phyloP scores from a whole-genome alignment of 2,888 invertebrate genomes.

The Griposia aprilina region DNA sequence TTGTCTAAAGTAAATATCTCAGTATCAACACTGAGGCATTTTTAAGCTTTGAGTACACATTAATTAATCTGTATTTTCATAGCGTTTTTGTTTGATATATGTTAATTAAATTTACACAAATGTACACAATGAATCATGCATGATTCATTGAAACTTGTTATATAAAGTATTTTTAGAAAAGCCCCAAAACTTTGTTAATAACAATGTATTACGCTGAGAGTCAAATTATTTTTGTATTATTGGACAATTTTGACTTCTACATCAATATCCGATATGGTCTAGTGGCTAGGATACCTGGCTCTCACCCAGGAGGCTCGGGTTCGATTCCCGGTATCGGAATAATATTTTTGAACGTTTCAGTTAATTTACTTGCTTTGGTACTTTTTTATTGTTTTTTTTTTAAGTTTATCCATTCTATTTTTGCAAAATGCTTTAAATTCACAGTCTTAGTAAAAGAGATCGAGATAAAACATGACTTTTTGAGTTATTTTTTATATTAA shows the following conservation, averaged over 20 bases:
- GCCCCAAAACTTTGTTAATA: neutral
- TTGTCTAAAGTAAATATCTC: conserved; percentile 1
- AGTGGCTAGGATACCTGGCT: conserved; percentile 94
- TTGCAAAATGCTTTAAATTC: neutral
- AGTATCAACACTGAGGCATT: neutral
- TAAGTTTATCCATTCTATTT: neutral
- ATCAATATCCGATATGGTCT: conserved; percentile 77
- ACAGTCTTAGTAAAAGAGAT: neutral
- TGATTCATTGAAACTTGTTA: neutral
- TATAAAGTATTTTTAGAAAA: neutral
- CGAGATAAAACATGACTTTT: neutral
- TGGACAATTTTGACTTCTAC: fast-evolving
- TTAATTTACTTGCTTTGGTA: neutral
- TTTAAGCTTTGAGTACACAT: neutral
- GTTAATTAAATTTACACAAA: neutral
- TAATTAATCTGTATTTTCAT: neutral
- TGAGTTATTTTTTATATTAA: neutral
- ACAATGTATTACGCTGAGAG: neutral
- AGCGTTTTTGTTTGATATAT: neutral
- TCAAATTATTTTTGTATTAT: neutral
- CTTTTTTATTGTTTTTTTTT: neutral
- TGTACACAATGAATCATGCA: neutral
- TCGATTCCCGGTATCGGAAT: conserved; percentile 91
- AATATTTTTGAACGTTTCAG: neutral
- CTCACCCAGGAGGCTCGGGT: conserved; percentile 93